Conservation (phyloP, 2,797 vertebrate genomes). For the Melanotaenia trifasciata region DNA sequence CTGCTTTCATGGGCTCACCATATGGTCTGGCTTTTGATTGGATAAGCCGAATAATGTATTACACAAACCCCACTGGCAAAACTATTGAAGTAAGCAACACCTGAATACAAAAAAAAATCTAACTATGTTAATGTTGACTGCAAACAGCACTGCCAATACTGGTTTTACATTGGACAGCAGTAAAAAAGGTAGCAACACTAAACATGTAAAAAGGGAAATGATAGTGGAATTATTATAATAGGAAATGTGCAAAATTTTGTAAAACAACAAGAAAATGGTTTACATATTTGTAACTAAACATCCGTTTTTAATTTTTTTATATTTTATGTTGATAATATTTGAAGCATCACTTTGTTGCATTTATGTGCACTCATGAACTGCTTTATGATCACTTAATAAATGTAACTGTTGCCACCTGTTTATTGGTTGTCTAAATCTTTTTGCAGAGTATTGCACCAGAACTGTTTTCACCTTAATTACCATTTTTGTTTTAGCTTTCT, state of each 20-base stretch:
- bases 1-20: slow-evolving; percentile 77
- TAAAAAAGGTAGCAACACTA: too few relatives aligned
- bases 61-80: slow-evolving; percentile 78
- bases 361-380: too few relatives aligned
- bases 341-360: background rate
- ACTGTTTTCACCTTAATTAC: background rate
- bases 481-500: background rate
- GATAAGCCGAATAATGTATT: slow-evolving; percentile 81
- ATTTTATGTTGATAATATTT: background rate
- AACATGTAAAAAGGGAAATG: background rate
- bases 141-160: background rate
- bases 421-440: background rate
- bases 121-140: background rate
- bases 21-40: slow-evolving; percentile 84
- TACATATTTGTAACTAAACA: too few relatives aligned
- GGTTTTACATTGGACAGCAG: background rate
- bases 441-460: background rate
- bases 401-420: background rate
- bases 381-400: too few relatives aligned
- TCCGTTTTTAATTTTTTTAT: background rate
- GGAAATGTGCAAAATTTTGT: background rate
- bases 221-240: background rate
- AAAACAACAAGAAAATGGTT: too few relatives aligned
- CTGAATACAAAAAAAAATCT: background rate
- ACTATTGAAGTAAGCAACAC: slow-evolving; percentile 77